These are phyloP conservation scores for Cyclina sinensis DNA, from an alignment of 1,140 invertebrate species.

Conservation along the genomic window DNA sequence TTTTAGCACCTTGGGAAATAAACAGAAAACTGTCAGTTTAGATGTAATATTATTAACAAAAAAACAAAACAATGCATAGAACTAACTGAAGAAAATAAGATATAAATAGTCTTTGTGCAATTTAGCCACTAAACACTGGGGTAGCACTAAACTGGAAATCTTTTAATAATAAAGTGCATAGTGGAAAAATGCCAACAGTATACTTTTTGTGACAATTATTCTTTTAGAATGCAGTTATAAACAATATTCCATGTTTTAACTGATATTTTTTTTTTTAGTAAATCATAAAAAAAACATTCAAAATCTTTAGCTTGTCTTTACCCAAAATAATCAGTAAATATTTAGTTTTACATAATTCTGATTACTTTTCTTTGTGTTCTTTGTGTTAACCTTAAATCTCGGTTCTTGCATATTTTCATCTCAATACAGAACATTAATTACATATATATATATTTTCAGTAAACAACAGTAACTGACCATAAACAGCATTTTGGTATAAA, in stretches of 20 bases:
- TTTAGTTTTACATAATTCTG: too few relatives aligned
- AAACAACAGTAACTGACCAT: neutral
- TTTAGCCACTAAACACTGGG: conserved; percentile 31
- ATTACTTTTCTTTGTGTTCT: too few relatives aligned
- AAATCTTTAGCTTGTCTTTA: too few relatives aligned
- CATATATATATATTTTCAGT: neutral
- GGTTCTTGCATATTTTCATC: too few relatives aligned
- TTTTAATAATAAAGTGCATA: neutral
- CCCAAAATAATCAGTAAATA: too few relatives aligned
- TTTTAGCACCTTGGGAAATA: conserved; percentile 37
- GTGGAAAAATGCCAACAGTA: neutral
- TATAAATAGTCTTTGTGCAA: conserved; percentile 11
- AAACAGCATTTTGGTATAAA: conserved; percentile 36
- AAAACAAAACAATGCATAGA: neutral
- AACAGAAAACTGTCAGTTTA: neutral
- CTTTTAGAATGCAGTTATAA: too few relatives aligned
- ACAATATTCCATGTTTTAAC: too few relatives aligned
- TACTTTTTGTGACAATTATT: neutral
- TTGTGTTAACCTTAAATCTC: too few relatives aligned
- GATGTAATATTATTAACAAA: neutral
- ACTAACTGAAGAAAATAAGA: neutral
- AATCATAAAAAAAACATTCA: too few relatives aligned
- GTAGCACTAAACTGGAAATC: conserved; percentile 37
- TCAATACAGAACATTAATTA: neutral
- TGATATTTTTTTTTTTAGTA: too few relatives aligned